Conservation (phyloP, 2,888 invertebrate genomes). For the Acronicta psi region DNA sequence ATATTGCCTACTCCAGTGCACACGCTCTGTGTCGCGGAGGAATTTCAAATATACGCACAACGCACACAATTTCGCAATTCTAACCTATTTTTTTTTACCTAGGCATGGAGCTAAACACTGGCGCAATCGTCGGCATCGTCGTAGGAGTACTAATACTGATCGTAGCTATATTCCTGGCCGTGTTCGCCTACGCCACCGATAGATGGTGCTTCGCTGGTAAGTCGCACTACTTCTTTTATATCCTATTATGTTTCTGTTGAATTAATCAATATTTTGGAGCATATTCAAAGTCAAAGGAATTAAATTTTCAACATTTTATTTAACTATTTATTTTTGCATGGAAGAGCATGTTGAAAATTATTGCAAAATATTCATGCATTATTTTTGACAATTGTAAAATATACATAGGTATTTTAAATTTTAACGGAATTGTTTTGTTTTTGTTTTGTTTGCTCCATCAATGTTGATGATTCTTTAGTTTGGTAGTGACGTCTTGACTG, state of each 20-base stretch:
- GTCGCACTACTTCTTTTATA: slow-evolving; percentile 70
- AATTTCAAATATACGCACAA: too few relatives aligned
- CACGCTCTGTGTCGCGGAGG: too few relatives aligned
- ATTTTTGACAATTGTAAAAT: slow-evolving; percentile 1
- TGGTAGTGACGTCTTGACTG: slow-evolving; percentile 23
- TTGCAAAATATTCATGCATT: slow-evolving; percentile 24
- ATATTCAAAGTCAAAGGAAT: neutral
- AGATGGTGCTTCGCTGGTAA: slow-evolving; percentile 96
- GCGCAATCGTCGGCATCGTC: slow-evolving; percentile 94
- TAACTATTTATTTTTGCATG: slow-evolving; percentile 37
- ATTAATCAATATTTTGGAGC: slow-evolving; percentile 53
- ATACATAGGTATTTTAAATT: neutral
- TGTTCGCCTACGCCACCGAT: slow-evolving; percentile 94
- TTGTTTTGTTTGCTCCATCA: slow-evolving; percentile 34
- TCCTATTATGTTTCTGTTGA: slow-evolving; percentile 22
- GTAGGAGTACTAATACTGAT: slow-evolving; percentile 91
- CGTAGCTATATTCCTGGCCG: slow-evolving; percentile 90
- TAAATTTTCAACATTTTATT: neutral
- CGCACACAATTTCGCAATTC: too few relatives aligned
- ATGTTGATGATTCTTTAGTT: slow-evolving; percentile 43
- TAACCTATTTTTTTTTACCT: slow-evolving; percentile 42
- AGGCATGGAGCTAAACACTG: slow-evolving; percentile 92
- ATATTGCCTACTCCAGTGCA: too few relatives aligned
- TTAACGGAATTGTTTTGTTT: neutral
- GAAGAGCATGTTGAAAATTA: slow-evolving; percentile 29